Percentiles rank a stretch among this genome's conserved stretches.
These are phyloP conservation scores for Acromyrmex charruanus DNA, from an alignment of 1,140 invertebrate species.

Conservation along the genomic window DNA sequence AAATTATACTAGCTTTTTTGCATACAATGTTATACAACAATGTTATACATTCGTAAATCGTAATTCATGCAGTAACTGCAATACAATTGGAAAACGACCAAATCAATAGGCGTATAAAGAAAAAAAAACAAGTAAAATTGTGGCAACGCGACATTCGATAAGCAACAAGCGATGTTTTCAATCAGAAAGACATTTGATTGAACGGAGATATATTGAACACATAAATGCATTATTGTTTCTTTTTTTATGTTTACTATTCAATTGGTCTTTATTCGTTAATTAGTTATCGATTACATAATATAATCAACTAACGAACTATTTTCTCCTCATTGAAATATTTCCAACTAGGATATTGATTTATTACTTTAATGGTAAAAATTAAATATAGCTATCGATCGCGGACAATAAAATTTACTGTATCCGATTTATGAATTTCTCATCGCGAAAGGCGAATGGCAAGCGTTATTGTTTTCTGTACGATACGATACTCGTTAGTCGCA, in stretches of 20 bases:
- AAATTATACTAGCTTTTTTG: neutral
- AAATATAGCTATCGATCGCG: neutral
- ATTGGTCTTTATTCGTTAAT: neutral
- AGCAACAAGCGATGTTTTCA: conserved; percentile 34
- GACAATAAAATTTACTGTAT: conserved; percentile 29
- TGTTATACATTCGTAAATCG: neutral
- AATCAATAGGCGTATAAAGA: conserved; percentile 1
- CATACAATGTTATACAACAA: neutral
- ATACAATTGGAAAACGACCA: neutral
- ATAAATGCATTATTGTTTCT: neutral
- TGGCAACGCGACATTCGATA: conserved; percentile 18
- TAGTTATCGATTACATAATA: conserved; percentile 12
- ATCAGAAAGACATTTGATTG: conserved; percentile 33
- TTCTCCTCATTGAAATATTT: neutral
- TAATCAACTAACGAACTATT: neutral
- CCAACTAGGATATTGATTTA: neutral
- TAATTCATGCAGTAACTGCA: neutral
- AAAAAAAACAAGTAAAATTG: conserved; percentile 10
- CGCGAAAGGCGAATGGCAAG: neutral
- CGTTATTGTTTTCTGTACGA: conserved; percentile 33
- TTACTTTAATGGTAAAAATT: conserved; percentile 29
- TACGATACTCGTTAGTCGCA: conserved; percentile 30
- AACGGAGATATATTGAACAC: neutral
- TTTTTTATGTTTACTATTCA: neutral
- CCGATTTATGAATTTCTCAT: conserved; percentile 5